Conservation (phyloP, 2,888 invertebrate species). For the Amorpha juglandis region DNA sequence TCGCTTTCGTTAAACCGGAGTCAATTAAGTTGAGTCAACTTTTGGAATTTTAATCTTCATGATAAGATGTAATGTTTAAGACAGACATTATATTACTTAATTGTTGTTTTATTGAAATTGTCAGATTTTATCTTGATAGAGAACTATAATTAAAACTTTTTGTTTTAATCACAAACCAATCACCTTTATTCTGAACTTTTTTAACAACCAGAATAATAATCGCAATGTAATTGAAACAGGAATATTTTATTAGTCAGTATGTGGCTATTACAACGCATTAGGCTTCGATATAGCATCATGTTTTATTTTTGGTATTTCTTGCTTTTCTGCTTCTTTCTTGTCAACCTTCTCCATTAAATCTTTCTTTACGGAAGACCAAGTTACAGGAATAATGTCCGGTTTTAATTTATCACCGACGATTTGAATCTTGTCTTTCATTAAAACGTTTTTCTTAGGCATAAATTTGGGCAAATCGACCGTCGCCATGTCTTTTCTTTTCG, state of each 20-base stretch:
- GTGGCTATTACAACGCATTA: conserved; percentile 39
- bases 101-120: too few species aligned
- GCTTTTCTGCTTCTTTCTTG: conserved; percentile 38
- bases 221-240: not conserved
- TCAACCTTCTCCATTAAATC: conserved; percentile 46
- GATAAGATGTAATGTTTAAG: too few species aligned
- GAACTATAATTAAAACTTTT: too few species aligned
- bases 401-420: conserved; percentile 62
- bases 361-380: conserved; percentile 56
- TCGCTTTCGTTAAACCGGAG: too few species aligned
- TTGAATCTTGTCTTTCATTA: conserved; percentile 53
- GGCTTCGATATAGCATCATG: conserved; percentile 40
- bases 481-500: conserved; percentile 57
- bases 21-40: too few species aligned
- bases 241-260: conserved; percentile 9
- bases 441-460: conserved; percentile 42
- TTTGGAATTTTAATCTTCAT: too few species aligned
- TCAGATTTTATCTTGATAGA: too few species aligned
- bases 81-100: too few species aligned
- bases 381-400: conserved; percentile 50
- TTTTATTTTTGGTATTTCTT: conserved; percentile 39
- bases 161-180: not conserved
- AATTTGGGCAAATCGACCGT: conserved; percentile 39
- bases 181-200: not conserved
- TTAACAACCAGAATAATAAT: not conserved